A percentile compares a stretch with the other conserved stretches of the same genome.
These are phyloP conservation scores for Lanistes nyassanus DNA, from an alignment of 1,140 invertebrate species.

Conservation along the genomic window DNA sequence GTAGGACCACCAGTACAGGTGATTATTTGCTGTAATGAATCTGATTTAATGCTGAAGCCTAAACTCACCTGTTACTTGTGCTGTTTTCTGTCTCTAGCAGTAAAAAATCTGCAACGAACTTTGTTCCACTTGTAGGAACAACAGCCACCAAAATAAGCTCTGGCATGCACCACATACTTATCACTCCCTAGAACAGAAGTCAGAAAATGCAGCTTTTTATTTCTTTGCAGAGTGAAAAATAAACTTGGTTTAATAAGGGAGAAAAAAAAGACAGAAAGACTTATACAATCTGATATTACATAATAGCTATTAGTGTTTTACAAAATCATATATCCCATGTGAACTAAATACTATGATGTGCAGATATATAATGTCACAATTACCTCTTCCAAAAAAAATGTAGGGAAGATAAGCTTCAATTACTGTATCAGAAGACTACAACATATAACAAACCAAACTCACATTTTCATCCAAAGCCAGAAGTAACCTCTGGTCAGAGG, in stretches of 20 bases:
- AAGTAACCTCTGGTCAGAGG: slow-evolving; percentile 36
- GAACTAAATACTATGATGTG: no score
- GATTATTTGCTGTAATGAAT: background rate
- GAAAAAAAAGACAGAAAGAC: no score
- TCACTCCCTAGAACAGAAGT: slow-evolving; percentile 19
- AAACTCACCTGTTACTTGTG: slow-evolving; percentile 29
- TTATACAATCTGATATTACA: no score
- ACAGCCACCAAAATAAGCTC: slow-evolving; percentile 27
- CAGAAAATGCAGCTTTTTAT: no score
- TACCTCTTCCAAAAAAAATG: no score
- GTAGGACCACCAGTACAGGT: background rate
- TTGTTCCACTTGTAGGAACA: background rate
- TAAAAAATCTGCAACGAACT: slow-evolving; percentile 29
- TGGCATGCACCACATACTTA: slow-evolving; percentile 34
- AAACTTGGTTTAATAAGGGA: no score
- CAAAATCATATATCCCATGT: no score
- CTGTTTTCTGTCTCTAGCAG: slow-evolving; percentile 35
- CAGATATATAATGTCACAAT: no score
- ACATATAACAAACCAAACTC: slow-evolving; percentile 18
- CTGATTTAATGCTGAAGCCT: no score
- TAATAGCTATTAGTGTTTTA: no score
- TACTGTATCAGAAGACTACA: background rate
- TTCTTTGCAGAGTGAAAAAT: no score
- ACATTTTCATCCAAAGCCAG: slow-evolving; percentile 44
- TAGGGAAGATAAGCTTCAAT: no score